Evolutionary conservation across 2,113 vertebrate species (phyloP).

Genomic region (Catharus fuscescens): DNA sequence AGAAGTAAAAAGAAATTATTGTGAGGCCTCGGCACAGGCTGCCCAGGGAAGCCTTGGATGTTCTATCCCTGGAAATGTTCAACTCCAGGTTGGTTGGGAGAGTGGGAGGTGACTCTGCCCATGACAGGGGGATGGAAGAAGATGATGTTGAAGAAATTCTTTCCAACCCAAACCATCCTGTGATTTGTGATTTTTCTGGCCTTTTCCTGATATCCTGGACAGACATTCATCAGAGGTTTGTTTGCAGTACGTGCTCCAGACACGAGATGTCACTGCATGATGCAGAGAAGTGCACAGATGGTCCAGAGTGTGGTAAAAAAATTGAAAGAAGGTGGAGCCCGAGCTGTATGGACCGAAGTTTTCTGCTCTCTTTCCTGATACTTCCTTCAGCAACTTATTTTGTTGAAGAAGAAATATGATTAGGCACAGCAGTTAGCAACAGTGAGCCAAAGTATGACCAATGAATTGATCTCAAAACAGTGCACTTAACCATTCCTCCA

Average conservation of each 20-base stretch:
- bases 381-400: neutral
- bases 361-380: neutral
- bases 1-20: neutral
- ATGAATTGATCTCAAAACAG: neutral
- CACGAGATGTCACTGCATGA: constrained; percentile 57
- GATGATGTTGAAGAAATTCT: neutral
- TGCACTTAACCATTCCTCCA: neutral
- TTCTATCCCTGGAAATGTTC: neutral
- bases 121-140: neutral
- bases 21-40: neutral
- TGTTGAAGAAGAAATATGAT: neutral
- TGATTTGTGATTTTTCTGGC: neutral
- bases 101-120: neutral
- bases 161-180: neutral
- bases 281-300: neutral
- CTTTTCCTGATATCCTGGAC: neutral
- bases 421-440: neutral
- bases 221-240: neutral
- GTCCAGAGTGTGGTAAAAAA: neutral
- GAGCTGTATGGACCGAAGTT: neutral
- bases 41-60: neutral
- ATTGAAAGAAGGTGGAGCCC: neutral
- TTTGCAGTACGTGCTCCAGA: constrained; percentile 27
- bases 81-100: neutral
- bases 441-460: neutral